These are phyloP conservation scores for Xenotilapia flavipinnis DNA, from an alignment of 2,113 vertebrate species.

Conservation along the genomic window DNA sequence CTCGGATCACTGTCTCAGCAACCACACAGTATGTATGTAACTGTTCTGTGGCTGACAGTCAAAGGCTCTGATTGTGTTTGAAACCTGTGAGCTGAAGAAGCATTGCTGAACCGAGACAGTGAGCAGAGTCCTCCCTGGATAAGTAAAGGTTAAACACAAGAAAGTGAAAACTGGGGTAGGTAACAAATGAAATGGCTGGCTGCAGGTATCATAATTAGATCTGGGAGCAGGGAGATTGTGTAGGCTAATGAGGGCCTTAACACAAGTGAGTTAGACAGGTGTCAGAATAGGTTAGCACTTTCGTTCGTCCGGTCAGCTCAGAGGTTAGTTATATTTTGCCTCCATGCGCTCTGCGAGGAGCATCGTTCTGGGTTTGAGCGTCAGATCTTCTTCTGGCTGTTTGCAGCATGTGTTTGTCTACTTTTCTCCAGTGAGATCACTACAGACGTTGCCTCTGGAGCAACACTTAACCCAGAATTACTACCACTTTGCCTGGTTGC, in stretches of 20 bases:
- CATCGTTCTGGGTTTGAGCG: background rate
- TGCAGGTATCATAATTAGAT: background rate
- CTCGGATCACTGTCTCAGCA: background rate
- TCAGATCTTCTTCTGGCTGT: background rate
- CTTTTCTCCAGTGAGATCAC: constrained; percentile 13
- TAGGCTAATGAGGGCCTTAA: background rate
- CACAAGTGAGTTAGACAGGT: background rate
- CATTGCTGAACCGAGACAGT: background rate
- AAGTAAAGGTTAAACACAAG: background rate
- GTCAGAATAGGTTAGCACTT: background rate
- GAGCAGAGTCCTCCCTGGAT: background rate
- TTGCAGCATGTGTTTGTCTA: constrained; percentile 29
- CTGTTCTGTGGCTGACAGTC: background rate
- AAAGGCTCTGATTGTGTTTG: background rate
- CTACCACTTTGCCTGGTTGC: constrained; percentile 53
- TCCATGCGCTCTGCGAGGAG: background rate
- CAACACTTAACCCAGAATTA: constrained; percentile 43
- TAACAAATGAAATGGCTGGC: background rate
- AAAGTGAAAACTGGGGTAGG: background rate
- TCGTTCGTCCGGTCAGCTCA: background rate
- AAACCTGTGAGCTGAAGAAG: background rate
- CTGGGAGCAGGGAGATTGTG: background rate
- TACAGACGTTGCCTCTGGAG: background rate
- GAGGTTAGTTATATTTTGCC: background rate
- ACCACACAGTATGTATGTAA: background rate